Evolutionary conservation across 1,140 invertebrate species (phyloP).

Genomic region (Eciton burchellii): DNA sequence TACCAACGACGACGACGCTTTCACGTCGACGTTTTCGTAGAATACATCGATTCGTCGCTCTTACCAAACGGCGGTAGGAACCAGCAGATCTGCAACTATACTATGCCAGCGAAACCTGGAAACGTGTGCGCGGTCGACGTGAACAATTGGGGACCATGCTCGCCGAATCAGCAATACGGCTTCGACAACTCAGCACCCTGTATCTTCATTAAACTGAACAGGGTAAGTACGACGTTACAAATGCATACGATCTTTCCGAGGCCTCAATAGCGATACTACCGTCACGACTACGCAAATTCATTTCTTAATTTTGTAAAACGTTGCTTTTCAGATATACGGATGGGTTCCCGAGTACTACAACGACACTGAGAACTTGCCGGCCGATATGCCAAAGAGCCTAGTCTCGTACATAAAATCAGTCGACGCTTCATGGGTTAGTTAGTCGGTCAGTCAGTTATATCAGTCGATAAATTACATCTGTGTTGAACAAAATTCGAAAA

Average conservation of each 20-base stretch:
- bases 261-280: no score
- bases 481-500: slow-evolving; percentile 21
- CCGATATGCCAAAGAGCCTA: slow-evolving; percentile 89
- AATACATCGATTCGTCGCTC: slow-evolving; percentile 86
- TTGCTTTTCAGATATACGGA: slow-evolving; percentile 86
- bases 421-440: slow-evolving; percentile 73
- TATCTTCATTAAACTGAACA: slow-evolving; percentile 95
- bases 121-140: slow-evolving; percentile 91
- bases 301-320: slow-evolving; percentile 16
- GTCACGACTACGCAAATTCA: neutral
- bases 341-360: slow-evolving; percentile 92
- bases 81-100: slow-evolving; percentile 89
- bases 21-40: slow-evolving; percentile 80
- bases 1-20: neutral
- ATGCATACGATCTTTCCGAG: neutral
- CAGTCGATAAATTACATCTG: slow-evolving; percentile 59
- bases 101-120: slow-evolving; percentile 85
- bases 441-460: slow-evolving; percentile 67
- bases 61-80: slow-evolving; percentile 87
- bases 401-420: slow-evolving; percentile 86
- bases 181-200: slow-evolving; percentile 91
- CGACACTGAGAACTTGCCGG: slow-evolving; percentile 86
- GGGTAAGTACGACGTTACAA: slow-evolving; percentile 83
- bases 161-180: slow-evolving; percentile 88
- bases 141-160: slow-evolving; percentile 88